Evolutionary conservation across 2,113 vertebrate species (phyloP).

Genomic region (Oryzias curvinotus): DNA sequence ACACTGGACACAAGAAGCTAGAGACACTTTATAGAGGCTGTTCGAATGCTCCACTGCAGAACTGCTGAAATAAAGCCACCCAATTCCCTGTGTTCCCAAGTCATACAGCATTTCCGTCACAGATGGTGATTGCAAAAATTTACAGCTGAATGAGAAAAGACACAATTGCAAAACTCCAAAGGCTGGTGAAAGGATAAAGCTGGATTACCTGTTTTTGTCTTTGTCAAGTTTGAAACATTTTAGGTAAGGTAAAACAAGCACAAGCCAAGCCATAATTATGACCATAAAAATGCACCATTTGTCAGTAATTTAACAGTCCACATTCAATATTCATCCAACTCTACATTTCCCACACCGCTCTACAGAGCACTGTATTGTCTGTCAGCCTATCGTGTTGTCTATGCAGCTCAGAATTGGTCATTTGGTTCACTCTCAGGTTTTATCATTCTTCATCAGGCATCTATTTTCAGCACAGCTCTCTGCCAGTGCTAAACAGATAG

Average conservation of each 20-base stretch:
- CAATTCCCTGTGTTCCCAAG: slow-evolving; percentile 4
- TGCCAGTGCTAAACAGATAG: too few species aligned
- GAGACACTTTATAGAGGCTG: slow-evolving; percentile 3
- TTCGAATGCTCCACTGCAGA: neutral
- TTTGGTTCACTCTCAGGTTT: too few species aligned
- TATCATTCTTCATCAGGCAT: too few species aligned
- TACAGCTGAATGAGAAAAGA: slow-evolving; percentile 14
- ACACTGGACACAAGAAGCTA: neutral
- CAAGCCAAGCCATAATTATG: neutral
- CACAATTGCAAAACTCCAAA: slow-evolving; percentile 1
- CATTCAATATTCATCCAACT: too few species aligned
- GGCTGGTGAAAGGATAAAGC: neutral
- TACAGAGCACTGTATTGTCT: neutral
- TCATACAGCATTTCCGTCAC: slow-evolving; percentile 8
- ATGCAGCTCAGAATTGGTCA: neutral
- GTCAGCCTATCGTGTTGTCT: neutral
- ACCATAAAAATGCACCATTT: too few species aligned
- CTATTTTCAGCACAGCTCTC: too few species aligned
- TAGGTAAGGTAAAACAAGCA: neutral
- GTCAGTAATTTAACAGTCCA: too few species aligned
- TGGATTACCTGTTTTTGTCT: neutral
- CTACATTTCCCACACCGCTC: too few species aligned
- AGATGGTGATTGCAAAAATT: slow-evolving; percentile 10
- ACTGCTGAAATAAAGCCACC: neutral
- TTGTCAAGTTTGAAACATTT: neutral